Base-by-base conservation (phyloP, 2,888 invertebrate species). In the Dicranocentrus wangi region DNA sequence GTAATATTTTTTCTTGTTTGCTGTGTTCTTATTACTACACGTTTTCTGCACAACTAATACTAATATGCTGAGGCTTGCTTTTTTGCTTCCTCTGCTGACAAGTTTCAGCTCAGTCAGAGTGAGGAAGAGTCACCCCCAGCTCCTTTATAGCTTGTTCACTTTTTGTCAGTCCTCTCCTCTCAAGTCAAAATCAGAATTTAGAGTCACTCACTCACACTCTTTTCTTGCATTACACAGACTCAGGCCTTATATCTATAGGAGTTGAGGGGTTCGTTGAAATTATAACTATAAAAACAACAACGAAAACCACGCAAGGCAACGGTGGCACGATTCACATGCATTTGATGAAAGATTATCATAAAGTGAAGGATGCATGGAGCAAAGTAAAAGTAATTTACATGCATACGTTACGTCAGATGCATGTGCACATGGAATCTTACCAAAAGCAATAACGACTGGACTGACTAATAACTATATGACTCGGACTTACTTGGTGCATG, bases 111-210 rank as follows among this genome's bases (percentile, higher is more conserved):
- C n/a, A n/a, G n/a, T 47, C 13, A 28, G 39, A 60, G 60, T 72
- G 65, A 39, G 66, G 55, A 69, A 72, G 58, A 47, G 72, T 72
- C 65, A 77, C 66, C 55, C 55, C 72, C 58, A 72, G 55, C 53
- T 71, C 71, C 78, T 53, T 71, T 69, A 70, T 55, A 47, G 17
- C 68, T 61, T 61, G 63, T 28, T 66, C 58, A 58, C 17, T 27
- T 60, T 70, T 60, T 71, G n/a, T 69, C 51, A 51, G 47, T 25
- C 28, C 51, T 53, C 23, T 47, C 55, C 47, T 53, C 19, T 42
- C 10, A 58, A 55, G 58, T 69, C 39, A 58, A 39, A 55, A 17
- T 53, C 25, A 23, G 39, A 51, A 51, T 1, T 47, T 47, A 17
- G 17, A 51, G 43, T 13, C n/a, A 32, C 32, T 32, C 32, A 10